These are phyloP conservation scores for Ellobius talpinus DNA, from an alignment of 2,113 vertebrate species.

Conservation along the genomic window DNA sequence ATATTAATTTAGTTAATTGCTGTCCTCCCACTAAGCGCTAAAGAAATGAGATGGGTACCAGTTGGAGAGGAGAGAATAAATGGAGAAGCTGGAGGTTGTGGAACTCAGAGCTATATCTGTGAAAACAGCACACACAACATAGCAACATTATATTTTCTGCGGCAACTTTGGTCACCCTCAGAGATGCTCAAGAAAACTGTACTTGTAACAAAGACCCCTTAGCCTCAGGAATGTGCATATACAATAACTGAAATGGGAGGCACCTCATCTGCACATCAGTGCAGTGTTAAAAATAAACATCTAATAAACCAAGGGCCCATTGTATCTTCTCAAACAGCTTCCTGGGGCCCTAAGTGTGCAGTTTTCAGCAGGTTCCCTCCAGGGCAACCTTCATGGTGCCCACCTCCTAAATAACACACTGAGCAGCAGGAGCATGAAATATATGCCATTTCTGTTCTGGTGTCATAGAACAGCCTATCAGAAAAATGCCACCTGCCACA, in stretches of 20 bases:
- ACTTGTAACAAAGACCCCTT: neutral
- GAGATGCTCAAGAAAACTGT: neutral
- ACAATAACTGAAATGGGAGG: neutral
- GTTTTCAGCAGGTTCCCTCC: neutral
- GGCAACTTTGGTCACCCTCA: neutral
- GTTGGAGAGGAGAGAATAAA: neutral
- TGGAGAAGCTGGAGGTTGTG: neutral
- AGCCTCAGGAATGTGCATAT: neutral
- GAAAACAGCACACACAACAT: neutral
- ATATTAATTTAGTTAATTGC: slow-evolving; percentile 45
- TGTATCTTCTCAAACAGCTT: neutral
- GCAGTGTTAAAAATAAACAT: neutral
- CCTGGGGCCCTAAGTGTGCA: rapidly evolving
- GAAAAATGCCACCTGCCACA: neutral
- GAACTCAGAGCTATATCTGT: neutral
- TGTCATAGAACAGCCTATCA: neutral
- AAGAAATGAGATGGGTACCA: slow-evolving; percentile 13
- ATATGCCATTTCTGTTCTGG: neutral
- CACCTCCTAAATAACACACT: neutral
- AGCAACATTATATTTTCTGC: neutral
- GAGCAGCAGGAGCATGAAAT: neutral
- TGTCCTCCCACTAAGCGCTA: slow-evolving; percentile 40
- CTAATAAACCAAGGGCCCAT: neutral
- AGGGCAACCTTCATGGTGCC: neutral
- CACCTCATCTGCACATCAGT: neutral